These are phyloP conservation scores for Phoenicopterus ruber DNA, from an alignment of 2,113 vertebrate species.

Conservation along the genomic window DNA sequence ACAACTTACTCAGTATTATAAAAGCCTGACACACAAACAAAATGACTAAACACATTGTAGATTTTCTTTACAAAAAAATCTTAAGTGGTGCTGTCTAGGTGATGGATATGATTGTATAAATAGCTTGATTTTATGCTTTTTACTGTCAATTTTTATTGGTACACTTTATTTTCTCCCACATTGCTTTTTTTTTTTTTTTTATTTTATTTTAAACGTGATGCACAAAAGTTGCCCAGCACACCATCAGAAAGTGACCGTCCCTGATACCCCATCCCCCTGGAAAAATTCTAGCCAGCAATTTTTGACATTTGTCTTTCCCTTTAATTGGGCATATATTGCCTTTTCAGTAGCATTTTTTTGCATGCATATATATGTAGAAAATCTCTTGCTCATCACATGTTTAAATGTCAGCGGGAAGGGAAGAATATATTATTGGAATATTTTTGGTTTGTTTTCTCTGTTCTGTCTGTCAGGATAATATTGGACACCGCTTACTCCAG, in stretches of 20 bases:
- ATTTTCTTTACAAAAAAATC: constrained; percentile 71
- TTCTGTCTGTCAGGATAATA: constrained; percentile 99
- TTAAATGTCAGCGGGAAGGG: constrained; percentile 82
- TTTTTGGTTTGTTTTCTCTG: constrained; percentile 98
- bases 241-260: constrained; percentile 77
- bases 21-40: constrained; percentile 81
- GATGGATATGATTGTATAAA: constrained; percentile 90
- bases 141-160: constrained; percentile 76
- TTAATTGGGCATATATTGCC: constrained; percentile 70
- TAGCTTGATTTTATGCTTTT: constrained; percentile 87
- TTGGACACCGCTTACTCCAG: constrained; percentile 98
- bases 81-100: constrained; percentile 86
- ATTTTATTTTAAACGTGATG: constrained; percentile 49
- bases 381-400: constrained; percentile 78
- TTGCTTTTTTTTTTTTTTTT: constrained; percentile 42
- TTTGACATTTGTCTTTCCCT: constrained; percentile 77
- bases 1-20: constrained; percentile 78
- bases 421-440: constrained; percentile 99
- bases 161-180: constrained; percentile 66
- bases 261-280: constrained; percentile 46
- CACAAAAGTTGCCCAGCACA: constrained; percentile 80
- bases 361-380: constrained; percentile 81
- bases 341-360: constrained; percentile 77
- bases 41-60: constrained; percentile 87
- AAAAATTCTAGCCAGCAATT: constrained; percentile 75